Conservation (phyloP, 2,797 vertebrate genomes). For the Masticophis lateralis region DNA sequence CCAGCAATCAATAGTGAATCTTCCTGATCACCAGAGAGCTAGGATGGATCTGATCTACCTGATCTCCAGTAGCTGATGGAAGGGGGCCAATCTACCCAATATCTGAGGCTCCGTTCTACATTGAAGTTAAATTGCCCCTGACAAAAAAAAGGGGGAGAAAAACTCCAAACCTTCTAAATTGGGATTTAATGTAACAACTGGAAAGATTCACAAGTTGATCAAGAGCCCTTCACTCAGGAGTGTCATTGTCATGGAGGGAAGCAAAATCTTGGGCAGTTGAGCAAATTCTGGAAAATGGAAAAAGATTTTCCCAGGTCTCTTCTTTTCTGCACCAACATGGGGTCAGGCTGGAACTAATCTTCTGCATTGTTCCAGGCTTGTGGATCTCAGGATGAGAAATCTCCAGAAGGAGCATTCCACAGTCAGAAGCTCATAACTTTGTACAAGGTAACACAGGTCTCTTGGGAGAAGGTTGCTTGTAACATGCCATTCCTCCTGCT, state of each 20-base stretch:
- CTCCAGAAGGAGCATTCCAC: background rate
- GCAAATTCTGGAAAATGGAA: background rate
- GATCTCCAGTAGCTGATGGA: background rate
- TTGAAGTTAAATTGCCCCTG: background rate
- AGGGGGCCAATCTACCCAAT: background rate
- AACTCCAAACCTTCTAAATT: background rate
- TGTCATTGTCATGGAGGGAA: background rate
- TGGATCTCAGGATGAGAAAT: background rate
- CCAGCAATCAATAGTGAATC: background rate
- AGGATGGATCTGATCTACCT: background rate
- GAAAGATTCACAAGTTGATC: background rate
- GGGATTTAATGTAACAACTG: conserved; percentile 20
- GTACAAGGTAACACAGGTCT: background rate
- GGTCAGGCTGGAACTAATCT: background rate
- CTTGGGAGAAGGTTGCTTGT: background rate
- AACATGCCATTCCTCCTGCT: background rate
- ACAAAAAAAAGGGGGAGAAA: background rate
- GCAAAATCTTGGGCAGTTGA: background rate
- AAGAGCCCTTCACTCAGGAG: background rate
- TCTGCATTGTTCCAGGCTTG: background rate
- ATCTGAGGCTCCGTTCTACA: background rate
- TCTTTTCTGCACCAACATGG: background rate
- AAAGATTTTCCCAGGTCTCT: background rate
- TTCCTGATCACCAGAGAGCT: background rate
- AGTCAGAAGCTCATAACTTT: background rate